Base-by-base conservation (phyloP, 2,888 invertebrate species). In the Tricholauxania praeusta region DNA sequence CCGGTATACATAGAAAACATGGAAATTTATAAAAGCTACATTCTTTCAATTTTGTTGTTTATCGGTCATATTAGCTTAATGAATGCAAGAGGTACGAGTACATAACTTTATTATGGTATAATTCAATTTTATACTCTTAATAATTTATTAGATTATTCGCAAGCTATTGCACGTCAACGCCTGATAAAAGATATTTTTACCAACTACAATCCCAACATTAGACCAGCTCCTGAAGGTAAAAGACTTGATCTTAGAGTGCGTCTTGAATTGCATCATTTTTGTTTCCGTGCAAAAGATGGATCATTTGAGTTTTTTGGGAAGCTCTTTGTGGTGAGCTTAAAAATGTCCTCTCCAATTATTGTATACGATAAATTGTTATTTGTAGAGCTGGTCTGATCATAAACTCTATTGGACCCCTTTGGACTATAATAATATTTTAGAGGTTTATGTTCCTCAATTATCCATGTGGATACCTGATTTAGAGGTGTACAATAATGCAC, bases 391-490 rank as follows among this genome's bases (percentile, higher is more conserved):
- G 94, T 85, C 84, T 32, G 94, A 94, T 82, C 89, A 90, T 12
- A 93, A 94, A 73, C 83, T 94, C 7, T 88, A 88, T 72, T 95
- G 94, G 94, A 92, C 93, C 82, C 86, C 89, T 0, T 86, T 88
- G 1, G 89, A 90, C 66, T 93, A 92, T 79, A 91, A 90, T 80
- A 91, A 90, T 22, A 87, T 93, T 68, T 87, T 87, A 64, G 84
- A 84, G 64, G 87, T 92, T 32, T 89, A 91, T 81, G 88, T 92
- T 78, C 90, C 90, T 15, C 76, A 76, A 57, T 92, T 92, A 84
- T 92, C 93, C 82, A 89, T 94, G 78, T 95, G 95, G 93, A 90
- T 91, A 85, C 94, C 94, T 5, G 95, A 93, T 85, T 88, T 94
- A 55, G 80, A 80, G 68, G 87, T 93, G 48, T 91, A 92, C 79